Base-by-base conservation (phyloP, 53 echinoderm and acorn worm genomes). In the Mesocentrotus franciscanus region DNA sequence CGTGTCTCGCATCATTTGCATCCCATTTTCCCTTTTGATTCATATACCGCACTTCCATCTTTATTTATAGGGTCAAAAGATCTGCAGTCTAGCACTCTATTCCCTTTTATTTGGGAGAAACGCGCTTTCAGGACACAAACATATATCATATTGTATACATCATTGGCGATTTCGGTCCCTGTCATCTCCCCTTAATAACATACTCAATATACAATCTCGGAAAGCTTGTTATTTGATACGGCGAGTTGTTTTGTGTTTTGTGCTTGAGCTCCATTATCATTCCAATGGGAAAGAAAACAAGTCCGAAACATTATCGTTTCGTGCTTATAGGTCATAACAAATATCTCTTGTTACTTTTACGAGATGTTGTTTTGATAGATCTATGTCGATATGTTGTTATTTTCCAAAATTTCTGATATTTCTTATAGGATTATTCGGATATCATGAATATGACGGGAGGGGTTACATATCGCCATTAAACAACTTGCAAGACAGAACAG, bases 31-130 rank as follows among this genome's bases (percentile, higher is more conserved):
- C 55, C 36, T 49, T 49, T 49, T 49, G 49, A 30, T 74, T 74
- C 74, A 74, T 74, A 74, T 29, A 74, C 74, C 74, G 74, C 74
- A 74, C 74, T 74, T 74, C 30, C 9, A 74, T 74, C 74, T 32
- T 49, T 49, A 57, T 87, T 87, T 58, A 22, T 20, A 27, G 87
- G 87, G 59, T 87, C 1, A 87, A 87, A 58, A 29, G 13, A 87
- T 87, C 57, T 87, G 13, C 87, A 87, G n/a, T 55, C 27, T 2
- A 58, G 42, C 87, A 87, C n/a, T 87, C 57, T 85, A 57, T 24
- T 85, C 24, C 8, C 4, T 87, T 56, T n/a, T 12, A 57, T 87
- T 87, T 11, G 26, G 12, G 58, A 87, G 36, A 87, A 24, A 29
- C 18, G 57, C 18, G 8, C 27, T 87, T 87, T 57, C 14, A 58